These are phyloP conservation scores for Sander vitreus DNA, from an alignment of 2,113 vertebrate species.

Conservation along the genomic window DNA sequence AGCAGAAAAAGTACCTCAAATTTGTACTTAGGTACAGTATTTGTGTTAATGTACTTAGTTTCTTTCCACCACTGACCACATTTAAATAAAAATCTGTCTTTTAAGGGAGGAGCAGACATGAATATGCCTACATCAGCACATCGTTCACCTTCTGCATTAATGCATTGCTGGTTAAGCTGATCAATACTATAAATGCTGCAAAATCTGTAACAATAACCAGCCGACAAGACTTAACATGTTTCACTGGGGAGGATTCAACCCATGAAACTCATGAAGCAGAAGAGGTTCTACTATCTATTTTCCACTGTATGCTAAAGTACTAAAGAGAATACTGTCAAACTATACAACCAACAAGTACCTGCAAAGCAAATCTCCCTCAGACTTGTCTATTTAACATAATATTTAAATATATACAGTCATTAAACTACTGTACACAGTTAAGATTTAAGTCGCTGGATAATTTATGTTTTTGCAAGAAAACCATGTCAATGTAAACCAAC, in stretches of 20 bases:
- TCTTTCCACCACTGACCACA: not conserved
- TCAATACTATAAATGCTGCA: conserved; percentile 50
- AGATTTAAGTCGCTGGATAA: too few relatives aligned
- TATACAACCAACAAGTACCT: not conserved
- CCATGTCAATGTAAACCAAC: too few relatives aligned
- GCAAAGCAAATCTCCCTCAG: too few relatives aligned
- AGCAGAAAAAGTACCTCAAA: not conserved
- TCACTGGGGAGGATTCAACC: conserved; percentile 10
- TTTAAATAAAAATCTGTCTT: not conserved
- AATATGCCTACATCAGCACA: conserved; percentile 28
- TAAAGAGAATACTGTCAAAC: too few relatives aligned
- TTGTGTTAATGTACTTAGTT: not conserved
- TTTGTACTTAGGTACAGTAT: not conserved
- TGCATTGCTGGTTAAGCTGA: conserved; percentile 48
- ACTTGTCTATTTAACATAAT: too few relatives aligned
- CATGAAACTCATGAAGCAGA: not conserved
- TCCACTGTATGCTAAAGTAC: not conserved
- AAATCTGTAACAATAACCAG: conserved; percentile 27
- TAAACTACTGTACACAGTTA: too few relatives aligned
- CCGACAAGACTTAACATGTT: not conserved
- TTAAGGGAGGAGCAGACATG: not conserved
- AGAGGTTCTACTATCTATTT: too few relatives aligned
- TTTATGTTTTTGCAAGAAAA: too few relatives aligned
- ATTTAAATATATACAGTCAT: too few relatives aligned
- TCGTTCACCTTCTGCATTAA: conserved; percentile 32